Evolutionary conservation across 2,797 vertebrate species (phyloP).

Genomic region (Rhinophrynus dorsalis): DNA sequence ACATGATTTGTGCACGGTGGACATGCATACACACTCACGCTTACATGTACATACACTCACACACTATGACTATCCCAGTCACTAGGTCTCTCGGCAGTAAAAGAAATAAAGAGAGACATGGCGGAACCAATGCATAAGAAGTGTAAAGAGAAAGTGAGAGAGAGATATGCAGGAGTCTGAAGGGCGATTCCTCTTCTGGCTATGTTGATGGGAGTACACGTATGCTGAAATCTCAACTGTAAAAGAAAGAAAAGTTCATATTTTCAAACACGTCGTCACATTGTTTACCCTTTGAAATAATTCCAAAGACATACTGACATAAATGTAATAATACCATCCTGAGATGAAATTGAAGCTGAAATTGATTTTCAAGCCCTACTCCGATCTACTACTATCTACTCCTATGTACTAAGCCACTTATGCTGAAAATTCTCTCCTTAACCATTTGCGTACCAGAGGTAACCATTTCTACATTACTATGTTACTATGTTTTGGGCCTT

Average conservation of each 20-base stretch:
- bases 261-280: no score
- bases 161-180: background rate
- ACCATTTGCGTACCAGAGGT: no score
- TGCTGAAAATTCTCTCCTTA: no score
- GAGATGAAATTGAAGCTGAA: no score
- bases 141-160: slow-evolving; percentile 18
- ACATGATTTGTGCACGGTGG: background rate
- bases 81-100: slow-evolving; percentile 18
- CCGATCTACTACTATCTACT: no score
- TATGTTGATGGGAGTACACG: slow-evolving; percentile 6
- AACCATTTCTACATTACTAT: no score
- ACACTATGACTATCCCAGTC: slow-evolving; percentile 5
- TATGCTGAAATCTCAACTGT: slow-evolving; percentile 24
- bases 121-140: slow-evolving; percentile 25
- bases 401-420: no score
- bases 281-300: no score
- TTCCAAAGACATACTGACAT: no score
- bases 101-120: slow-evolving; percentile 43
- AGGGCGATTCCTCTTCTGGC: slow-evolving; percentile 27
- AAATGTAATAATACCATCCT: no score
- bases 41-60: slow-evolving; percentile 23
- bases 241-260: slow-evolving; percentile 20
- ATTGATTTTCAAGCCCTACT: no score
- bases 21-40: slow-evolving; percentile 14
- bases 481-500: no score